These are phyloP conservation scores for Chlorocebus sabaeus DNA, from an alignment of 2,113 vertebrate genomes.

Conservation along the genomic window DNA sequence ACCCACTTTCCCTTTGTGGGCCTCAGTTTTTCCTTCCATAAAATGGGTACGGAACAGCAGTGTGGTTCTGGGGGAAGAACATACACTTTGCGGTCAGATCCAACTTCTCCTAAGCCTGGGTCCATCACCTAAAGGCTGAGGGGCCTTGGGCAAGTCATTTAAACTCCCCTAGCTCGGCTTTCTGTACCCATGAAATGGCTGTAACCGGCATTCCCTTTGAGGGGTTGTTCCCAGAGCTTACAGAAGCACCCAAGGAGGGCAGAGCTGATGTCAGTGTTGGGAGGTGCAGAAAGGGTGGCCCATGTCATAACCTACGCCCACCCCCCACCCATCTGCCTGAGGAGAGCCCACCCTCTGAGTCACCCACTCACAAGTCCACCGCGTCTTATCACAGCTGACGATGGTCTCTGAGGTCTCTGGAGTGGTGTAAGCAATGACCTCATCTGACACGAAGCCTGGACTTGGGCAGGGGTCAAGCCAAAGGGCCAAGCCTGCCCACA, in stretches of 20 bases:
- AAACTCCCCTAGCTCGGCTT: background rate
- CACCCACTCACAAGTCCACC: background rate
- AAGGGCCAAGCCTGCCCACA: background rate
- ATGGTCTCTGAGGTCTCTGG: background rate
- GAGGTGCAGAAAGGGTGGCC: background rate
- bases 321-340: background rate
- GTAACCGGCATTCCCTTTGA: fast-evolving
- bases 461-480: background rate
- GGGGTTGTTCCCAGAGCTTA: background rate
- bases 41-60: background rate
- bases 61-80: background rate
- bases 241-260: background rate
- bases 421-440: background rate
- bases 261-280: background rate
- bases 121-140: background rate
- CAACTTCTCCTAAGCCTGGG: background rate
- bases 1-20: background rate
- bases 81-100: background rate
- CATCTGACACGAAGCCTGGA: background rate
- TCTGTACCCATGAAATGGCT: background rate
- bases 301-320: background rate
- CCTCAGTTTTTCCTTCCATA: background rate
- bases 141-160: background rate
- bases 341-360: constrained; percentile 36
- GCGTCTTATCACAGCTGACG: background rate